Conservation (phyloP, 2,888 invertebrate species). For the Apoderus coryli region DNA sequence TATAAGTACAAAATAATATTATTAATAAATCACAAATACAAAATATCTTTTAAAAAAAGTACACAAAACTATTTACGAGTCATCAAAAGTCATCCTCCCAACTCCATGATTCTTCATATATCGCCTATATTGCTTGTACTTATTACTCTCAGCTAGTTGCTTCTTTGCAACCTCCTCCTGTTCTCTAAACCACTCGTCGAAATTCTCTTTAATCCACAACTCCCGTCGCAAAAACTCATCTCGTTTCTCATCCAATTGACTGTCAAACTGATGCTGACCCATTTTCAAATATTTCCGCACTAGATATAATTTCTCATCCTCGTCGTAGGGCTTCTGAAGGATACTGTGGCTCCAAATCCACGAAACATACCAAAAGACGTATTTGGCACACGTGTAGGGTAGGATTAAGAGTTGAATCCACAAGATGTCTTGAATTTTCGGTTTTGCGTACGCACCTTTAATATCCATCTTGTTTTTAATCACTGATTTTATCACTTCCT, state of each 20-base stretch:
- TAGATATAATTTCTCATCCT: constrained; percentile 71
- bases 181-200: constrained; percentile 59
- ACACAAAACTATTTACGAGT: too few relatives aligned
- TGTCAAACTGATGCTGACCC: constrained; percentile 55
- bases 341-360: constrained; percentile 77
- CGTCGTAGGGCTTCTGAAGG: constrained; percentile 58
- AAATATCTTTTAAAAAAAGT: too few relatives aligned
- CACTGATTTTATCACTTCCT: constrained; percentile 62
- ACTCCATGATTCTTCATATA: constrained; percentile 85
- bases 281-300: constrained; percentile 66
- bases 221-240: constrained; percentile 58
- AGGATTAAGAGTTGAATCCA: constrained; percentile 71
- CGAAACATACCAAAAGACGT: constrained; percentile 56
- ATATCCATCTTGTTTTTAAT: constrained; percentile 91
- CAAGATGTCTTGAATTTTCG: constrained; percentile 58
- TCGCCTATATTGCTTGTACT: constrained; percentile 77
- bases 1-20: too few relatives aligned
- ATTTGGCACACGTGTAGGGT: constrained; percentile 59
- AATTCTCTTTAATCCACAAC: constrained; percentile 74
- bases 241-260: constrained; percentile 58
- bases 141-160: constrained; percentile 70
- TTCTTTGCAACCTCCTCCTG: constrained; percentile 77
- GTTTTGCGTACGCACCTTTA: constrained; percentile 82
- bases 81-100: constrained; percentile 83
- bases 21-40: too few relatives aligned